These are phyloP conservation scores for Dione vanillae DNA, from an alignment of 2,888 invertebrate species.

Conservation along the genomic window DNA sequence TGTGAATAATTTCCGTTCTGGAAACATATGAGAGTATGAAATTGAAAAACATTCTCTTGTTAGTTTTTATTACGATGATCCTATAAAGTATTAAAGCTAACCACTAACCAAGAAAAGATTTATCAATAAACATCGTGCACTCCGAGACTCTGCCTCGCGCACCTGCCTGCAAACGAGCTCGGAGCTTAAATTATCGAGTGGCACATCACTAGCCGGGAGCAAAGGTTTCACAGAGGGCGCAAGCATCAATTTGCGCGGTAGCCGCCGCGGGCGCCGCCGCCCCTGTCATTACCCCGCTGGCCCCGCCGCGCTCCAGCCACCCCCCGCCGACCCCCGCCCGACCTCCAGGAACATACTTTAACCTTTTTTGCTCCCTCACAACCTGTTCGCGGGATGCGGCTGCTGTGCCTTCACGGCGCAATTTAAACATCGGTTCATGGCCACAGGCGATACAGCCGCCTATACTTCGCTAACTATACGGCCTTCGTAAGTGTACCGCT, in stretches of 20 bases:
- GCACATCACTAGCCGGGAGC: constrained; percentile 82
- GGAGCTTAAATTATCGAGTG: constrained; percentile 73
- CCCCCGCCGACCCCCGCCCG: constrained; percentile 46
- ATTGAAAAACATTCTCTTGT: background rate
- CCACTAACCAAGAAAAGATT: constrained; percentile 26
- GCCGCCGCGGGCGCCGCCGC: constrained; percentile 83
- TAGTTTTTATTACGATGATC: constrained; percentile 7
- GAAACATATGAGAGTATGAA: background rate
- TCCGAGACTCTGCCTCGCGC: constrained; percentile 43
- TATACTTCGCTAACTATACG: constrained; percentile 62
- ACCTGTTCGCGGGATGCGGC: constrained; percentile 78
- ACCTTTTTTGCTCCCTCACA: constrained; percentile 82
- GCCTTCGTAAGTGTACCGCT: constrained; percentile 66
- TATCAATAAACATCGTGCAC: constrained; percentile 49
- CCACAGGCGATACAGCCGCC: constrained; percentile 76
- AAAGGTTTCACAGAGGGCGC: constrained; percentile 80
- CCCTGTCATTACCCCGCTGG: constrained; percentile 79
- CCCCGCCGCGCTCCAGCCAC: constrained; percentile 50
- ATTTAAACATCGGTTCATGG: constrained; percentile 80
- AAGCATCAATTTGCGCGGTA: constrained; percentile 84
- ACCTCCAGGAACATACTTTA: constrained; percentile 74
- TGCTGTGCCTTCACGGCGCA: constrained; percentile 76
- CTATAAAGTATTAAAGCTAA: constrained; percentile 5
- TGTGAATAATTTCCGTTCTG: background rate
- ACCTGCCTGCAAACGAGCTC: constrained; percentile 44